Evolutionary conservation across 2,797 vertebrate species (phyloP), one percentile per base, ranked within the genome.

Genomic region (Anisognathus igniventris): DNA sequence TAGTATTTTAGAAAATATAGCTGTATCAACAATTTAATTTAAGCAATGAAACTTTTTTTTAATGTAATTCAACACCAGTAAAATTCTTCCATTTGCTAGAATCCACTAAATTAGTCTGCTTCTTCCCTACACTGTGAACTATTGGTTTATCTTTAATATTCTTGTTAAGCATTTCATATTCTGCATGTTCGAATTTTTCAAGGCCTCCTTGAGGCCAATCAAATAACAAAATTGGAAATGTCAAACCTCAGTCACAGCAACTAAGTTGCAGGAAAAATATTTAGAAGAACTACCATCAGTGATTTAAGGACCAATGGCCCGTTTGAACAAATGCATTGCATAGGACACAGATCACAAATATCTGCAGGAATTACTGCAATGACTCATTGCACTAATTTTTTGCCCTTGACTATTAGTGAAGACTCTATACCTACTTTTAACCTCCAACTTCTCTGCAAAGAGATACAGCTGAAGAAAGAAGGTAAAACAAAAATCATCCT

Each of bases 171-270:
- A 0, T 79, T 80, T 89, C 50, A 54, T 72, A 94, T 68, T 88
- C 62, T 23, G 11, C 40, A 24, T 48, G 53, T 72, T 77, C 8
- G 1, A 72, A 72, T 77, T 78, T 89, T 89, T 77, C 86, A 91
- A 76, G 85, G 65, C 31, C 75, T 80, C 35, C 81, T 74, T 45
- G 54, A 87, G 68, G 75, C 57, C 45, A 82, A 86, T 93, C 58
- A 81, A 44, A 35, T 75, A 86, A 45, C 65, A 90, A 88, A 91
- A 90, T 15, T 76, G 79, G 42, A 93, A 90, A 87, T 73, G 61
- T 90, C 89, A 93, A 68, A 88, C 78, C 62, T 92, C 70, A 89
- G 71, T 87, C 86, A 80, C 17, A 83, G 66, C 30, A 71, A 88
- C 75, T 56, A 75, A 57, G 53, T 4, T 66, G 44, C 80, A 88